A percentile compares a stretch with the other conserved stretches of the same genome.
Conservation (phyloP, 2,797 vertebrate species). For the Synanceia verrucosa region DNA sequence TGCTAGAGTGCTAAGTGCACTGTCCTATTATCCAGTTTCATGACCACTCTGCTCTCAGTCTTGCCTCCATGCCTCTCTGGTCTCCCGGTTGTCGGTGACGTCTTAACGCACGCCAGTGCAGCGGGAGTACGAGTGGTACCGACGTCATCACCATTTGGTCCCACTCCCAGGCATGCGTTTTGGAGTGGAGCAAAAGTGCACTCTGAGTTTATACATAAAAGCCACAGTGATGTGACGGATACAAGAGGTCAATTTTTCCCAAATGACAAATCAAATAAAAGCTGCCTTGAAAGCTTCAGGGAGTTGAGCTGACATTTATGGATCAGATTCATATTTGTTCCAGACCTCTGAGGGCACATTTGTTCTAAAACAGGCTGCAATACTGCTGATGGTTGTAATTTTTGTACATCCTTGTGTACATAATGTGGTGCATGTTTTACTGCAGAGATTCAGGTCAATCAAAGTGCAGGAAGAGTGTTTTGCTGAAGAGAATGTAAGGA, state of each 20-base stretch:
- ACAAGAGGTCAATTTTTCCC: conserved; percentile 7
- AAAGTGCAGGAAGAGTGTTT: conserved; percentile 14
- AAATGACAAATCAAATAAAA: conserved; percentile 28
- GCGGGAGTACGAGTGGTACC: conserved; percentile 47
- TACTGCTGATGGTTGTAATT: background rate
- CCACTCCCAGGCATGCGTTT: conserved; percentile 57
- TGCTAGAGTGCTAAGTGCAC: background rate
- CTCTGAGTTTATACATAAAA: conserved; percentile 28
- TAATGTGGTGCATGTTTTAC: background rate
- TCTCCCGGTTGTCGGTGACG: conserved; percentile 67
- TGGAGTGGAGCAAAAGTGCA: conserved; percentile 41
- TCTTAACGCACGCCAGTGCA: conserved; percentile 70
- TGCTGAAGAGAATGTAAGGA: too few relatives aligned
- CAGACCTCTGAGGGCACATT: conserved; percentile 17
- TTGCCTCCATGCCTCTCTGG: conserved; percentile 21
- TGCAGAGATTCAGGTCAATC: conserved; percentile 11
- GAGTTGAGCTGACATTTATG: conserved; percentile 43
- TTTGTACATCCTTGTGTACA: background rate
- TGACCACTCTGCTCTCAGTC: conserved; percentile 9
- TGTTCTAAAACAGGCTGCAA: conserved; percentile 5
- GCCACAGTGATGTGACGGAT: conserved; percentile 18
- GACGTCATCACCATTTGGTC: conserved; percentile 69
- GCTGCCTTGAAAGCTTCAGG: conserved; percentile 14
- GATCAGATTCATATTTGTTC: conserved; percentile 18
- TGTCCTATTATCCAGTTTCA: conserved; percentile 13